Evolutionary conservation across 2,888 invertebrate genomes (phyloP).

Genomic region (Agrochola lota): DNA sequence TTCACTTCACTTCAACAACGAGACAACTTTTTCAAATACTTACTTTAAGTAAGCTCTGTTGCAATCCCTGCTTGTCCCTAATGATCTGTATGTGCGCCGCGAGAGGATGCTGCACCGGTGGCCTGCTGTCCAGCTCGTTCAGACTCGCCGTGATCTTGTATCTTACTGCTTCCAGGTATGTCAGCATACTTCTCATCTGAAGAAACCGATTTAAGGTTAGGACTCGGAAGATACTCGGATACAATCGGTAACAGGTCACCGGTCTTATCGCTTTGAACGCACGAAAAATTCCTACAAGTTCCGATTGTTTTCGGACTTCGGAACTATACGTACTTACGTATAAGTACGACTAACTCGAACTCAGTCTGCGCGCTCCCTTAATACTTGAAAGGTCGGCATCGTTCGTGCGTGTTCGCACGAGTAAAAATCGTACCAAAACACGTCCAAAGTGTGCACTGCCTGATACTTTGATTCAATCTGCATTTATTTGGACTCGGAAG

Average conservation of each 20-base stretch:
- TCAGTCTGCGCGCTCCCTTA: no score
- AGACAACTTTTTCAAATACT: neutral
- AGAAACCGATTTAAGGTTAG: neutral
- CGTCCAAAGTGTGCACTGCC: no score
- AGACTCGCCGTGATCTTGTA: constrained; percentile 96
- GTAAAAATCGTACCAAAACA: no score
- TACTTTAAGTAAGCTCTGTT: constrained; percentile 96
- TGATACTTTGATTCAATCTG: neutral
- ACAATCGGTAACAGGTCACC: no score
- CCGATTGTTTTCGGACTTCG: no score
- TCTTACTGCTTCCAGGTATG: constrained; percentile 97
- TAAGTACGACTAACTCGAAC: no score
- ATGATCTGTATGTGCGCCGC: constrained; percentile 96
- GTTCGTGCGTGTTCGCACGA: no score
- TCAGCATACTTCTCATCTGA: constrained; percentile 97
- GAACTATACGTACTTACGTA: no score
- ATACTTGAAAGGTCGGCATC: no score
- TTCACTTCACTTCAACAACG: neutral
- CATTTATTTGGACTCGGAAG: no score
- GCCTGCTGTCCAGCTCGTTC: constrained; percentile 95
- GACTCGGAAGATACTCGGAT: neutral
- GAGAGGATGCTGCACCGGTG: constrained; percentile 94
- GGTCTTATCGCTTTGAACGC: no score
- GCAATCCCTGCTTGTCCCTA: constrained; percentile 96
- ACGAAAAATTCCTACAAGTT: no score